A percentile compares a stretch with the other conserved stretches of the same genome.
These are phyloP conservation scores for Hypomesus transpacificus DNA, from an alignment of 2,113 vertebrate species.

Conservation along the genomic window DNA sequence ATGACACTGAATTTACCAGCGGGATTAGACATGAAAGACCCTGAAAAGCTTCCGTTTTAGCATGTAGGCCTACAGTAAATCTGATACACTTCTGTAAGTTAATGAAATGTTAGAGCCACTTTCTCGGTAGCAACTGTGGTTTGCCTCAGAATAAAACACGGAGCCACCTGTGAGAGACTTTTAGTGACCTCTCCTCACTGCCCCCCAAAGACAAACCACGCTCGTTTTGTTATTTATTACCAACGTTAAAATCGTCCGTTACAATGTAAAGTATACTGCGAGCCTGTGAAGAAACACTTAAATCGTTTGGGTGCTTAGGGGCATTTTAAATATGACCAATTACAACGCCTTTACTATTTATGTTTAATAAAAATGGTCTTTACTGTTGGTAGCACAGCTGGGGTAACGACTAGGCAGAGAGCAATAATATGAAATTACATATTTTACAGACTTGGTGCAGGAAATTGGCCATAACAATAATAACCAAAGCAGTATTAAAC, in stretches of 20 bases:
- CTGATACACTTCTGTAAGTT: too few species aligned
- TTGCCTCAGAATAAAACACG: conserved; percentile 55
- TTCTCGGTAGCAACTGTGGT: conserved; percentile 13
- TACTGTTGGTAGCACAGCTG: conserved; percentile 55
- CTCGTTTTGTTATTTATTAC: conserved; percentile 64
- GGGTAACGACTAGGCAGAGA: conserved; percentile 47
- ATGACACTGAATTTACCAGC: conserved; percentile 41
- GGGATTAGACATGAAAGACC: not conserved
- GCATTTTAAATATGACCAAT: conserved; percentile 57
- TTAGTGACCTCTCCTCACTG: not conserved
- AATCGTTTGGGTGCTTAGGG: conserved; percentile 52
- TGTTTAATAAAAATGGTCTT: conserved; percentile 54
- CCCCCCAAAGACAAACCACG: conserved; percentile 54
- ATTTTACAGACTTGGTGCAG: conserved; percentile 47
- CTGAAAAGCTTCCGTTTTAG: conserved; percentile 46
- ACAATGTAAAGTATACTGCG: conserved; percentile 25
- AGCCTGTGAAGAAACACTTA: conserved; percentile 28
- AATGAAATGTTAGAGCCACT: too few species aligned
- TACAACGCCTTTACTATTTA: conserved; percentile 52
- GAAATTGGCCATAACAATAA: conserved; percentile 48
- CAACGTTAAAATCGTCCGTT: conserved; percentile 50
- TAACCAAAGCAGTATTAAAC: conserved; percentile 38
- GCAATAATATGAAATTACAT: conserved; percentile 53
- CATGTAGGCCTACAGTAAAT: conserved; percentile 44
- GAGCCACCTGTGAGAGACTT: too few species aligned